Evolutionary conservation across 2,888 invertebrate species (phyloP), one percentile per base, ranked within the genome.

Genomic region (Archips xylosteana): DNA sequence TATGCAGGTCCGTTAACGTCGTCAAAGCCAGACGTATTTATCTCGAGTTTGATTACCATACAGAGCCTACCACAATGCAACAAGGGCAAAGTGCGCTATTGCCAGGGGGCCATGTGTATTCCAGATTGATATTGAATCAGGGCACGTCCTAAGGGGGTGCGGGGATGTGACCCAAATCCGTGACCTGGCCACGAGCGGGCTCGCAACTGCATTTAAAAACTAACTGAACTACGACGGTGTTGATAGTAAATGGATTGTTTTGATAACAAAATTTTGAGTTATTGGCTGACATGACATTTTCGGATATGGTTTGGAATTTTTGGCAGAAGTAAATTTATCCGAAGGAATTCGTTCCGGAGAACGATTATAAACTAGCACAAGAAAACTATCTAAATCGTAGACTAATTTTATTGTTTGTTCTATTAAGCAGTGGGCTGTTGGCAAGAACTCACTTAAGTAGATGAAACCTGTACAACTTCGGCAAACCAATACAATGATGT

Each of bases 181-280:
- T 89, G 91, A 91, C 92, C 90, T 80, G 90, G 89, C 86, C 87
- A 80, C 83, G 85, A 85, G 85, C 85, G 85, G 81, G 79, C 82
- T 81, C 82, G 82, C 78, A 82, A 84, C 83, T 83, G 79, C 81
- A 82, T 83, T 83, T 82, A 83, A 81, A 71, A 68, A 69, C 68
- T 36, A 68, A 71, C 45, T 32, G 15, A 63, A 62, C 67, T 61
- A 74, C 23, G 32, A 9, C 57, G 13, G 60, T 15, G 66, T 51
- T 63, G 47, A 60, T 57, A 68, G 61, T 34, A 45, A 36, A 10
- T 51, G 49, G 9, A 57, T 42, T 54, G 45, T 32, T 23, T 70
- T 70, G 57, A 59, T 59, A 64, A 60, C 60, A 65, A 57, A 36
- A 23, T 59, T 64, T 12, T 13, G 13, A 59, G 39, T 10, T 65